Evolutionary conservation across 2,797 vertebrate species (phyloP), one percentile per base, ranked within the genome.

Genomic region (Microchirus variegatus): DNA sequence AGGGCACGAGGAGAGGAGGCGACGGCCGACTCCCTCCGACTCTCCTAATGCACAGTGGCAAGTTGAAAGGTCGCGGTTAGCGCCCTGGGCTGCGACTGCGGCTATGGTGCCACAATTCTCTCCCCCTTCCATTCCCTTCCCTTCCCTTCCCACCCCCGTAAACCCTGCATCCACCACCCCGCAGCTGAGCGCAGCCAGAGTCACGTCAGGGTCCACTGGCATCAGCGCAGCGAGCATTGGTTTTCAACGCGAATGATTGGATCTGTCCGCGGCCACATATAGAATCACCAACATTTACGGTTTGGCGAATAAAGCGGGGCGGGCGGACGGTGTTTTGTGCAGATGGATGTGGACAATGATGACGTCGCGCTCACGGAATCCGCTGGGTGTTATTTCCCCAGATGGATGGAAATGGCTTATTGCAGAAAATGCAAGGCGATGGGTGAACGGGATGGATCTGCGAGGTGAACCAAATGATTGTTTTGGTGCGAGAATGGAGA

Each of bases 21-120:
- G 18, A 46, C 55, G 42, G 2, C n/a, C 18, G 52, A 86, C 64
- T 79, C 16, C 16, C 70, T 63, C 49, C 52, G 60, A 55, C 79
- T 54, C 31, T n/a, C 60, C 58, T 86, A 76, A 87, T 75, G 68
- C 78, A 79, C 74, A 43, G 73, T 84, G 82, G 86, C 85, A 83
- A 82, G 83, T 78, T 86, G 71, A 84, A 80, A 86, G 84, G 80
- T 78, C 70, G 55, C 9, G 45, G 75, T 72, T 22, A 16, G 36
- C 22, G 67, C 83, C 53, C 19, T 0, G 62, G 70, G 63, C 66
- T 59, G 49, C 31, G 53, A 68, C 75, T 70, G 58, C 15, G 35
- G 77, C 75, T 75, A 77, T 68, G 71, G 46, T 78, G 56, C 40
- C n/a, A 18, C n/a, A n/a, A n/a, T n/a, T n/a, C 37, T 9, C 7